phyloP scores from a whole-genome alignment of 2,888 invertebrate genomes.

The Dorcus parallelipipedus region DNA sequence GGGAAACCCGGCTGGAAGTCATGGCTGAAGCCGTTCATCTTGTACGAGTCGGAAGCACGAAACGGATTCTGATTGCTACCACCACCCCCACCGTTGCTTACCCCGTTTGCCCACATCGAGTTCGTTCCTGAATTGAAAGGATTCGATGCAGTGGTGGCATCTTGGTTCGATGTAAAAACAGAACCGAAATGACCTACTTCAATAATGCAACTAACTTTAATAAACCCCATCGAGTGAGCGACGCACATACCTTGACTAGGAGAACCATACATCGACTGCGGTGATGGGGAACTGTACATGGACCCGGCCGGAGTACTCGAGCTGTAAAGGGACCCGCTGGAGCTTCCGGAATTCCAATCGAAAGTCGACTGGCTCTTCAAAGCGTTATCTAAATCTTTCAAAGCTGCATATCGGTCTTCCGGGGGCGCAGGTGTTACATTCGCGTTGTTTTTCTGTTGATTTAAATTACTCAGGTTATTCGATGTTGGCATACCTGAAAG shows the following conservation, averaged over 20 bases:
- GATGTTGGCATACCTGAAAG: conserved; percentile 35
- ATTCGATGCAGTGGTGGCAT: conserved; percentile 31
- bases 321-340: conserved; percentile 45
- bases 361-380: conserved; percentile 56
- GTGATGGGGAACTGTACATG: conserved; percentile 46
- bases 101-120: conserved; percentile 17
- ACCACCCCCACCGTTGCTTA: conserved; percentile 6
- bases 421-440: conserved; percentile 38
- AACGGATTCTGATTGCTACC: conserved; percentile 28
- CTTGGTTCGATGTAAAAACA: conserved; percentile 33
- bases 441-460: conserved; percentile 20
- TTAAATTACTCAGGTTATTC: conserved; percentile 7
- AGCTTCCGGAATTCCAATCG: conserved; percentile 43
- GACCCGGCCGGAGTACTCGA: conserved; percentile 43
- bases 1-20: conserved; percentile 35
- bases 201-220: background rate
- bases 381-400: conserved; percentile 87
- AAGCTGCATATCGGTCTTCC: conserved; percentile 92
- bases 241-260: conserved; percentile 45
- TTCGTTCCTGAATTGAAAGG: conserved; percentile 21
- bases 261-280: conserved; percentile 47
- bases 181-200: conserved; percentile 43
- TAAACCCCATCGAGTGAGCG: too few species aligned
- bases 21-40: conserved; percentile 32
- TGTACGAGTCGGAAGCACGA: conserved; percentile 20